Conservation (phyloP, 2,113 vertebrate genomes). For the Daboia siamensis region DNA sequence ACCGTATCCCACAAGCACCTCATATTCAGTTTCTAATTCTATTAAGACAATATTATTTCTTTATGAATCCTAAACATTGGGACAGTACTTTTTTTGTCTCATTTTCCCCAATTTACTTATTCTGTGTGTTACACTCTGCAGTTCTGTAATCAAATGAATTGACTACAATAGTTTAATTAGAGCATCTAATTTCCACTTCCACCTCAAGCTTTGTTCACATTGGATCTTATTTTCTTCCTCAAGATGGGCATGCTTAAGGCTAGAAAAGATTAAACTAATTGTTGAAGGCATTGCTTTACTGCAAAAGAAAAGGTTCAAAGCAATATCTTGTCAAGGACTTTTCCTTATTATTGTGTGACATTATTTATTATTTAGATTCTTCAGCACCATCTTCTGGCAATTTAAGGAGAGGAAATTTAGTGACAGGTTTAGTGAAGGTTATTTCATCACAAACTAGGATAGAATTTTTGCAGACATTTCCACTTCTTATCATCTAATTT, state of each 20-base stretch:
- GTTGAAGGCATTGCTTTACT: not conserved
- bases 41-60: not conserved
- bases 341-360: not conserved
- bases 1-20: not conserved
- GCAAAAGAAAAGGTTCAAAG: not conserved
- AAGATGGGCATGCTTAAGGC: not conserved
- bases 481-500: not conserved
- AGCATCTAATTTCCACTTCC: not conserved
- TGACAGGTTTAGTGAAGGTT: not conserved
- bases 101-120: not conserved
- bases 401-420: not conserved
- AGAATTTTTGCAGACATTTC: not conserved
- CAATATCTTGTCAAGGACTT: not conserved
- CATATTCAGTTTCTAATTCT: not conserved
- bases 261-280: not conserved
- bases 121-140: not conserved
- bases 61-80: not conserved
- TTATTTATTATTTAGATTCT: constrained; percentile 11
- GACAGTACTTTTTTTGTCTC: not conserved
- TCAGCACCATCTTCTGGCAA: constrained; percentile 21
- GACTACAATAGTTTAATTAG: not conserved
- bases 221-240: not conserved
- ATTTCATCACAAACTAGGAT: not conserved
- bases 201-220: not conserved
- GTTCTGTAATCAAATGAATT: not conserved